These are phyloP conservation scores for Cossypha niveicapilla DNA, from an alignment of 2,797 vertebrate species.

Conservation along the genomic window DNA sequence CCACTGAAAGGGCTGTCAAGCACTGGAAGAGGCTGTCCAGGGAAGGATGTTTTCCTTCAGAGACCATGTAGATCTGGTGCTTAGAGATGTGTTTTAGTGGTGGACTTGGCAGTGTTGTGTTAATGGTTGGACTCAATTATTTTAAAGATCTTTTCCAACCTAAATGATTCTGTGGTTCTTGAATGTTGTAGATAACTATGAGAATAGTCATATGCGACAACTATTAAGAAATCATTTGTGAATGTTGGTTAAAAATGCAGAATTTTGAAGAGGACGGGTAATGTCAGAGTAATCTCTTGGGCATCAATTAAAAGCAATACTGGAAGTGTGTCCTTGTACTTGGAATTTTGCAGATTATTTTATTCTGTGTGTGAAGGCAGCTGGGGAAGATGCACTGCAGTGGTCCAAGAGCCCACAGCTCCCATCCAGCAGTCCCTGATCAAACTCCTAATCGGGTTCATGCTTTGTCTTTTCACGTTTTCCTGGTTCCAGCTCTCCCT, in stretches of 20 bases:
- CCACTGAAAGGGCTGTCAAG: background rate
- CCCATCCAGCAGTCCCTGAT: background rate
- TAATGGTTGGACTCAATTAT: background rate
- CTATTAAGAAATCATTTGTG: background rate
- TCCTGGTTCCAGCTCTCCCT: background rate
- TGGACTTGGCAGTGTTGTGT: background rate
- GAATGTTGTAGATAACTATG: background rate
- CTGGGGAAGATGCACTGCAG: background rate
- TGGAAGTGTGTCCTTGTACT: background rate
- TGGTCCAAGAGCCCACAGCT: background rate
- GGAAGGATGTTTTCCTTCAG: background rate
- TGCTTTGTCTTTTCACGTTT: background rate
- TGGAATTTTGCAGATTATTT: background rate
- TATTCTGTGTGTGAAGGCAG: background rate
- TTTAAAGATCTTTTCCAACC: background rate
- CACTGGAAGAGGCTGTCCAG: background rate
- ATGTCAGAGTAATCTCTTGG: background rate
- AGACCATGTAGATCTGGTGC: background rate
- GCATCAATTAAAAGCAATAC: accelerated
- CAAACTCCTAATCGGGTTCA: background rate
- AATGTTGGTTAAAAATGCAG: background rate
- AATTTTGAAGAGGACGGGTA: background rate
- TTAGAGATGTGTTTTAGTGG: background rate
- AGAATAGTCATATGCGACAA: background rate
- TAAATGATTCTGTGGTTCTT: background rate